Evolutionary conservation across 2,113 vertebrate species (phyloP).

Genomic region (Nanorana parkeri): DNA sequence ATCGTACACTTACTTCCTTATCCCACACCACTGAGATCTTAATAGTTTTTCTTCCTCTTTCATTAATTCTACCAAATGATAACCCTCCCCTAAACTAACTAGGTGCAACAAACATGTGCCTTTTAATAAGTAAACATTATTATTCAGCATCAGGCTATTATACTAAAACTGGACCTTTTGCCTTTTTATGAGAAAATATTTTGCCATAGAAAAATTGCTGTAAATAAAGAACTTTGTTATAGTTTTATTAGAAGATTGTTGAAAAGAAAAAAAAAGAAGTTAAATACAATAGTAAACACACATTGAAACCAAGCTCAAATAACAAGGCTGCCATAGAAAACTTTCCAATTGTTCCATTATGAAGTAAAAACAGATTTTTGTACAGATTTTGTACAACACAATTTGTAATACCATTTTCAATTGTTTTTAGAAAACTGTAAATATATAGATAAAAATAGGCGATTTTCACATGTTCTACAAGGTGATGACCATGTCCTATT

Average conservation of each 20-base stretch:
- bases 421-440: neutral
- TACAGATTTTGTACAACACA: constrained; percentile 88
- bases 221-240: constrained; percentile 76
- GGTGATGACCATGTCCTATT: too few relatives aligned
- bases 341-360: constrained; percentile 85
- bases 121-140: constrained; percentile 72
- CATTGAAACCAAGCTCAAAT: constrained; percentile 85
- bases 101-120: too few relatives aligned
- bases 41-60: too few relatives aligned
- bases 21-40: too few relatives aligned
- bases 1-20: too few relatives aligned
- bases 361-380: constrained; percentile 88
- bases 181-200: constrained; percentile 70
- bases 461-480: too few relatives aligned
- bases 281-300: too few relatives aligned
- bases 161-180: constrained; percentile 82
- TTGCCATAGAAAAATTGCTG: too few relatives aligned
- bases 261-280: constrained; percentile 81
- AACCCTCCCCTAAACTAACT: too few relatives aligned
- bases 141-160: constrained; percentile 77
- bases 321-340: constrained; percentile 86
- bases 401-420: constrained; percentile 45
- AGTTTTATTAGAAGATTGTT: constrained; percentile 89
- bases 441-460: neutral
- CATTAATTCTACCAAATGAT: too few relatives aligned